These are phyloP conservation scores for Darevskia mixta DNA, from an alignment of 2,797 vertebrate species.

Conservation along the genomic window DNA sequence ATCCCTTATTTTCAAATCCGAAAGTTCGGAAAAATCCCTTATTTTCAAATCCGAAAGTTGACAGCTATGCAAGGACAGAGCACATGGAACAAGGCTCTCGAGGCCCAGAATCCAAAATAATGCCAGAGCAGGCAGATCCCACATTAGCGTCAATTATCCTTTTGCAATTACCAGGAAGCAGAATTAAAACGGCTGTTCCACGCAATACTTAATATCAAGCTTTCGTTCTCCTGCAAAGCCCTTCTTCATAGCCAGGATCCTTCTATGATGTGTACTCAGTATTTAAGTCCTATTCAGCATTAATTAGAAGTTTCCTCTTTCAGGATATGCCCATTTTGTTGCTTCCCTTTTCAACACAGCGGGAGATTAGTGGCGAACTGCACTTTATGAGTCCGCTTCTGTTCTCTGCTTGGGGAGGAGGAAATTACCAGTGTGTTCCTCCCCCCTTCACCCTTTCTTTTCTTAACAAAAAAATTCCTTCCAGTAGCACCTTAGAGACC, in stretches of 20 bases:
- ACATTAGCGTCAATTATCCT: background rate
- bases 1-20: too few species aligned
- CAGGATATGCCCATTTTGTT: background rate
- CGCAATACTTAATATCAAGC: background rate
- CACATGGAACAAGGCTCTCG: background rate
- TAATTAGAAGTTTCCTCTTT: background rate
- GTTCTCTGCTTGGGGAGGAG: background rate
- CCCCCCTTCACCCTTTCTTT: background rate
- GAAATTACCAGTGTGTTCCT: background rate
- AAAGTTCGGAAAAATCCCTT: too few species aligned
- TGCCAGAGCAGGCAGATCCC: too few species aligned
- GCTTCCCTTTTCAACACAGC: background rate
- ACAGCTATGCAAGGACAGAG: background rate
- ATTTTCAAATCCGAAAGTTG: too few species aligned
- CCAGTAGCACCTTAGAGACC: too few species aligned
- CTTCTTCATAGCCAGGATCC: background rate
- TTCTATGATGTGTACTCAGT: background rate
- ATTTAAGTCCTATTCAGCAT: background rate
- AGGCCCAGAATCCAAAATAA: background rate
- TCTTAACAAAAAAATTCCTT: too few species aligned
- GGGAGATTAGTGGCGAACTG: background rate
- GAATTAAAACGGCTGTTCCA: background rate
- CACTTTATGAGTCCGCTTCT: background rate
- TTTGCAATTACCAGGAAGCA: background rate
- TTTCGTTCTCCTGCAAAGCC: background rate